Conservation (phyloP, 2,797 vertebrate genomes). For the Perodicticus potto region DNA sequence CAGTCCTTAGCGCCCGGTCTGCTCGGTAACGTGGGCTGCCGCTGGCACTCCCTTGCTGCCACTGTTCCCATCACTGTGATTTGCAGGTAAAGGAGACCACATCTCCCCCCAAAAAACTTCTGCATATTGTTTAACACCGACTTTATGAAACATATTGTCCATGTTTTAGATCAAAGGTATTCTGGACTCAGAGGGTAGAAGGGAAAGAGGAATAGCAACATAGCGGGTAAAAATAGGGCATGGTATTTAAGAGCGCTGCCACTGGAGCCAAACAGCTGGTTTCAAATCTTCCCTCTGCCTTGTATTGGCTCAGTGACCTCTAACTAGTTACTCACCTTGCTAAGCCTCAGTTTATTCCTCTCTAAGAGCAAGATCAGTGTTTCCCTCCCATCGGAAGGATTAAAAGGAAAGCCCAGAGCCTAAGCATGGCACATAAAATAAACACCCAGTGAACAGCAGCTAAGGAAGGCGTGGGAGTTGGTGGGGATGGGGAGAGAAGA, state of each 20-base stretch:
- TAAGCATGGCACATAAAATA: too few species aligned
- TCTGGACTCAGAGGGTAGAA: background rate
- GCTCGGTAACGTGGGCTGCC: too few species aligned
- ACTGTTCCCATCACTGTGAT: accelerated
- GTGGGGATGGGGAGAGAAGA: background rate
- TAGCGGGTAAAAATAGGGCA: background rate
- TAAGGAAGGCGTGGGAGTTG: background rate
- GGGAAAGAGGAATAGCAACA: background rate
- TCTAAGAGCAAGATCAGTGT: background rate
- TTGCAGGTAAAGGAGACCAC: background rate
- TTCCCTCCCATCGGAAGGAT: background rate
- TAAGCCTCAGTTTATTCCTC: slow-evolving; percentile 20
- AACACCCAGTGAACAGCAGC: background rate
- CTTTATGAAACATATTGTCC: background rate
- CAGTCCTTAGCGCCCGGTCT: background rate
- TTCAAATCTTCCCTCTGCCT: background rate
- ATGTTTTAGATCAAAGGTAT: too few species aligned
- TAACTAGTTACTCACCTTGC: background rate
- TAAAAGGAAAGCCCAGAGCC: background rate
- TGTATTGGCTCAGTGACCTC: background rate
- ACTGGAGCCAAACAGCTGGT: background rate
- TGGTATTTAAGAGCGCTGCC: accelerated
- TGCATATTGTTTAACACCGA: background rate
- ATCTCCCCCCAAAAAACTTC: accelerated
- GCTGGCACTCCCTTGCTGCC: accelerated